Base-by-base conservation (phyloP, 2,797 vertebrate genomes). In the Pipistrellus pygmaeus region DNA sequence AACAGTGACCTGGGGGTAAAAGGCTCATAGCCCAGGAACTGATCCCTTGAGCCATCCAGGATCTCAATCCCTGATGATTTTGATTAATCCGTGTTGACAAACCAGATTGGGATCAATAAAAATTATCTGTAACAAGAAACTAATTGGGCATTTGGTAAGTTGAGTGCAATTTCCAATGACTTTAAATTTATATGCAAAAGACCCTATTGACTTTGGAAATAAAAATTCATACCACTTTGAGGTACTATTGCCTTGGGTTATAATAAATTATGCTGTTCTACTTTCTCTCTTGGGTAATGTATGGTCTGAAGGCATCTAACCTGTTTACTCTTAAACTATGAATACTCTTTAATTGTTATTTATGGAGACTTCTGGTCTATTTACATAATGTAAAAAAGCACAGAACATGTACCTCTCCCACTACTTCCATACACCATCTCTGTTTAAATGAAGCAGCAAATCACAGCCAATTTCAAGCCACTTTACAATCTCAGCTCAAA, bases 21-120 rank as follows among this genome's bases (percentile, higher is more conserved):
- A 96, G 81, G 64, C 85, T 91, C 35, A 68, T 96, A 96, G 96
- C 84, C 93, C 41, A 78, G 82, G 20, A 93, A 95, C 81, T 88
- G 97, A 93, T 97, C 93, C 96, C 96, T 88, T 82, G 95, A 95
- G 89, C 51, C 95, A 94, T 82, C 71, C 87, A 6, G 87, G 86
- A 97, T 76, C 85, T 83, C 77, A 97, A 71, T 98, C 97, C 96
- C 97, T 97, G 97, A 97, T 90, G 96, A 97, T 96, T 98, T 93
- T 98, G 97, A 98, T 98, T 98, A 97, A 98, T 97, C 92, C 92
- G 68, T 97, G 96, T 97, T 97, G 96, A 97, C 98, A 98, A 98
- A 97, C 96, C 96, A 98, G 97, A 97, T 95, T 86, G 95, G 92
- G 97, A 99, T 99, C 98, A 98, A 98, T 98, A 98, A 96, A 97